These are phyloP conservation scores for Dendrocopos noguchii DNA, from an alignment of 2,113 vertebrate species.

Conservation along the genomic window DNA sequence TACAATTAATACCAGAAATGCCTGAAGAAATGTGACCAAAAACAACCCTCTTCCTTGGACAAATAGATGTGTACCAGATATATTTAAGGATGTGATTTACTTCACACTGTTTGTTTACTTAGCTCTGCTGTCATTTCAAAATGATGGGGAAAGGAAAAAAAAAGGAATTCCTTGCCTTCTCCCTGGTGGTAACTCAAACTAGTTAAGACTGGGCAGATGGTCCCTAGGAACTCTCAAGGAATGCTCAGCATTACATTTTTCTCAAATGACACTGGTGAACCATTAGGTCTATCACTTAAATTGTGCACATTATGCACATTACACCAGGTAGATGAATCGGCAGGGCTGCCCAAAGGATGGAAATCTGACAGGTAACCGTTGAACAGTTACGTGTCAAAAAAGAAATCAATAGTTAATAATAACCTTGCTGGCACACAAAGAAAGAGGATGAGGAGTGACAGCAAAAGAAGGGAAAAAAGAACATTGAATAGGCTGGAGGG, in stretches of 20 bases:
- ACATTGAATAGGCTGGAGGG: neutral
- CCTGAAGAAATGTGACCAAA: neutral
- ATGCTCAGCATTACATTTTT: neutral
- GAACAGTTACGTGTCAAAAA: neutral
- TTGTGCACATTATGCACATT: neutral
- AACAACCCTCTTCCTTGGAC: neutral
- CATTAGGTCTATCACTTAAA: neutral
- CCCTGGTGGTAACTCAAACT: neutral
- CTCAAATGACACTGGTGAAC: neutral
- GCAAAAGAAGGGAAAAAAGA: neutral
- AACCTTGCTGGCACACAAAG: neutral
- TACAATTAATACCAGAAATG: neutral
- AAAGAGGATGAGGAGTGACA: neutral
- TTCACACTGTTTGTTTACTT: neutral
- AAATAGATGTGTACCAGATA: neutral
- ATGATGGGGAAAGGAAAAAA: rapidly evolving
- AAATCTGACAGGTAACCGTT: neutral
- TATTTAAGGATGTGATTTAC: neutral
- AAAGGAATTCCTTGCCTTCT: neutral
- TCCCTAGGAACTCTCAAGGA: neutral
- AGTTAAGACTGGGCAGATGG: neutral
- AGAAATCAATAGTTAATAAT: neutral
- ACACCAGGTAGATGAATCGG: neutral
- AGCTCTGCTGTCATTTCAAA: neutral
- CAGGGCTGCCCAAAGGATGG: neutral